Base-by-base conservation (phyloP, 2,797 vertebrate genomes). In the Emydoidea blandingii region DNA sequence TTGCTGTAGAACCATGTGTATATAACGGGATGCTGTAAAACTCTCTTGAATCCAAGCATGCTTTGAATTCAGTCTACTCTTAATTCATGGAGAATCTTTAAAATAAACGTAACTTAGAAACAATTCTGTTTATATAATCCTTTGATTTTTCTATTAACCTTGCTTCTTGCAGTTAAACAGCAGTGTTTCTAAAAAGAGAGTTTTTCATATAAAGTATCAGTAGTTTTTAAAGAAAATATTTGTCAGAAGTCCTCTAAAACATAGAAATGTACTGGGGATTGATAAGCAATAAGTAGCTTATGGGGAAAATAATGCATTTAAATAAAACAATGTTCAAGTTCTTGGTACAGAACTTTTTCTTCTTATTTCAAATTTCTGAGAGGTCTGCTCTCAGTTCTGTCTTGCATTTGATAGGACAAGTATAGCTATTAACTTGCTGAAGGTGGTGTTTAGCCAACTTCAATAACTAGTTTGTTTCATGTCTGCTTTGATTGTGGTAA, bases 151-250 rank as follows among this genome's bases (percentile, higher is more conserved):
- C 90, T 57, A 53, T 74, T 81, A 31, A 1, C 9, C 11, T 89
- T 54, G 57, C 1, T 1, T 2, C 56, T 0, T 16, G 16, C 25
- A 62, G 29, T 14, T 80, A 78, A 91, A 27, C 23, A 72, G 68
- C 37, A 3, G 0, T 9, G 2, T 87, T 86, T 3, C 3, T 86
- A 44, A 81, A 79, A 41, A 65, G 82, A 85, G 90, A 25, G 37
- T 92, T 91, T 90, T 59, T 76, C 41, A 4, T 31, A 21, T 5
- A n/a, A 12, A 81, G 0, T n/a, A 4, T 65, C 21, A 0, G 81
- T 62, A 53, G 50, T 47, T 91, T 44, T 72, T 84, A 62, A 50
- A 31, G 62, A 83, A 0, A 0, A 0, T 16, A 12, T 76, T 90
- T 50, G 50, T 90, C 18, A 37, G 19, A 68, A 68, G 65, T 68